phyloP scores from a whole-genome alignment of 1,140 invertebrate species.

The Drosophila pandora region DNA sequence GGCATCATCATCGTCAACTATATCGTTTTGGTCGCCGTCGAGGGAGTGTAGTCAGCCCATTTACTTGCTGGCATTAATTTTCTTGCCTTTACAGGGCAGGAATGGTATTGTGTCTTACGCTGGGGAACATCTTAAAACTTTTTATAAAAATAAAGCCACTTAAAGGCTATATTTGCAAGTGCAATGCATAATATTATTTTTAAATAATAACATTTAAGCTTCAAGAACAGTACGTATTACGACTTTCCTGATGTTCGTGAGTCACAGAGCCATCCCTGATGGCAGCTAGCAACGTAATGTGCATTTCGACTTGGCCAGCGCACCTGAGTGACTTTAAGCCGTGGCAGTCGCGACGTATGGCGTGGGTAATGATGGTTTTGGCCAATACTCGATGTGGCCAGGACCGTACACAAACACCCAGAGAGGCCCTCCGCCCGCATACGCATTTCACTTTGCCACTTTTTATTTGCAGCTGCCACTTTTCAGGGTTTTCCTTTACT shows the following conservation, averaged over 20 bases:
- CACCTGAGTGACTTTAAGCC: slow-evolving; percentile 69
- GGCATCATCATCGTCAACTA: slow-evolving; percentile 49
- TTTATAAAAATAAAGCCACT: no score
- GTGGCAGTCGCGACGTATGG: slow-evolving; percentile 52
- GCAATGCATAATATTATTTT: not conserved
- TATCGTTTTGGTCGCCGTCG: slow-evolving; percentile 29
- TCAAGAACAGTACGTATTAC: no score
- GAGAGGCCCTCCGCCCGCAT: slow-evolving; percentile 24
- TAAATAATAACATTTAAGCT: no score
- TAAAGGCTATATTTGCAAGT: not conserved
- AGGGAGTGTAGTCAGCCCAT: slow-evolving; percentile 66
- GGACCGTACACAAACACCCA: slow-evolving; percentile 17
- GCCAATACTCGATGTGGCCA: slow-evolving; percentile 40
- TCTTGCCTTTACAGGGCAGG: slow-evolving; percentile 29
- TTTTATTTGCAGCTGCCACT: slow-evolving; percentile 50
- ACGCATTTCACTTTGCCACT: slow-evolving; percentile 42
- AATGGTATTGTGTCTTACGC: slow-evolving; percentile 5
- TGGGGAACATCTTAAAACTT: not conserved
- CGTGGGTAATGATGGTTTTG: slow-evolving; percentile 66
- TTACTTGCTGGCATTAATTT: slow-evolving; percentile 69
- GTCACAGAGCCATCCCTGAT: slow-evolving; percentile 39
- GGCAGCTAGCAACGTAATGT: slow-evolving; percentile 34
- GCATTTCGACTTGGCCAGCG: slow-evolving; percentile 36
- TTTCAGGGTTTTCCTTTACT: slow-evolving; percentile 40
- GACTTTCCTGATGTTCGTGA: slow-evolving; percentile 10